A percentile compares a stretch with the other conserved stretches of the same genome.
Conservation (phyloP, 1,140 invertebrate genomes). For the Pemphigus obesinymphae region DNA sequence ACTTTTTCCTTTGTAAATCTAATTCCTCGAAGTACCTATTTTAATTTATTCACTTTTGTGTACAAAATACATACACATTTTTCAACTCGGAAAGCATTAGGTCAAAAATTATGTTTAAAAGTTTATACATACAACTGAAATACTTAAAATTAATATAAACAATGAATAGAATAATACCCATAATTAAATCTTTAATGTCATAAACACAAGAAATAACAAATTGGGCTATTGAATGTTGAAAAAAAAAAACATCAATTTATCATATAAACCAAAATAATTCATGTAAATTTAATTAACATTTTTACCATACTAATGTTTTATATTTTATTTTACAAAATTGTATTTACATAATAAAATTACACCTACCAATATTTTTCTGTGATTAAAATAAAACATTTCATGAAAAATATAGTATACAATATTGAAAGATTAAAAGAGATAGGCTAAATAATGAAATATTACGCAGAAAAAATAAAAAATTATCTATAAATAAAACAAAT, state of each 20-base stretch:
- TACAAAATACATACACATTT: not conserved
- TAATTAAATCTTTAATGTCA: not conserved
- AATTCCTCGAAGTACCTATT: not conserved
- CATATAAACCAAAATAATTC: conserved; percentile 38
- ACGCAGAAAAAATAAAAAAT: conserved; percentile 7
- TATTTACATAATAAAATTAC: conserved; percentile 41
- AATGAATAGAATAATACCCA: conserved; percentile 28
- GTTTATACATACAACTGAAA: not conserved
- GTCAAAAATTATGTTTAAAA: not conserved
- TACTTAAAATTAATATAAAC: conserved; percentile 29
- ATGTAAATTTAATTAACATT: conserved; percentile 38
- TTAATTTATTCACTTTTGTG: not conserved
- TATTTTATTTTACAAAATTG: conserved; percentile 34
- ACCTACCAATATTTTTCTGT: conserved; percentile 40
- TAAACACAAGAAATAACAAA: conserved; percentile 14
- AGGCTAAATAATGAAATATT: conserved; percentile 28
- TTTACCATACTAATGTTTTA: conserved; percentile 6
- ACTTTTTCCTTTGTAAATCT: not conserved
- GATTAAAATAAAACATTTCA: conserved; percentile 24
- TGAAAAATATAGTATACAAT: conserved; percentile 40
- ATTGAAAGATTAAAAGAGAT: conserved; percentile 15
- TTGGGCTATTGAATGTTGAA: conserved; percentile 20
- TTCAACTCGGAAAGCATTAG: not conserved
- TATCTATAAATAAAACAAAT: conserved; percentile 18
- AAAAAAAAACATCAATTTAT: conserved; percentile 21